These are phyloP conservation scores for Drosophila longiperda DNA, from an alignment of 2,888 invertebrate species.

Conservation along the genomic window DNA sequence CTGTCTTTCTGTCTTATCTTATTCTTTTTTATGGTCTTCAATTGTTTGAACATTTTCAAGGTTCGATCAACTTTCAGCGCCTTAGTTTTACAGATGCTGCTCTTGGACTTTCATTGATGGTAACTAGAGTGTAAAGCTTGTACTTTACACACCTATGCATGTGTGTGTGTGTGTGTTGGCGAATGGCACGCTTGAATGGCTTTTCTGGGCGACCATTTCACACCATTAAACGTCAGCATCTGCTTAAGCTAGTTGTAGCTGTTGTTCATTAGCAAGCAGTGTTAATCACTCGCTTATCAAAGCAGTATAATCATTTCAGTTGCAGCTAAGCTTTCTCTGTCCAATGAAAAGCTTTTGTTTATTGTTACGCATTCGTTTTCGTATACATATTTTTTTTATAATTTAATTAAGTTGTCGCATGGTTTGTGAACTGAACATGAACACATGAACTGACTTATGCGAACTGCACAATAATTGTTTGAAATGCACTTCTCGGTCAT, in stretches of 20 bases:
- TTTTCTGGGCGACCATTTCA: slow-evolving; percentile 53
- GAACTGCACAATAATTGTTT: slow-evolving; percentile 3
- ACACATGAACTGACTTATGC: no score
- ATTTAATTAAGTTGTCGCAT: slow-evolving; percentile 18
- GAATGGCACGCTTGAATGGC: slow-evolving; percentile 64
- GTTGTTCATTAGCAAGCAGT: slow-evolving; percentile 36
- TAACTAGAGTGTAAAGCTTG: slow-evolving; percentile 59
- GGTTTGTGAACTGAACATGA: slow-evolving; percentile 13
- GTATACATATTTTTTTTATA: slow-evolving; percentile 7
- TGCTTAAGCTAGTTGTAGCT: slow-evolving; percentile 46
- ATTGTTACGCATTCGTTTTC: slow-evolving; percentile 19
- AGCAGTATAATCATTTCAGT: slow-evolving; percentile 20
- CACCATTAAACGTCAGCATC: slow-evolving; percentile 46
- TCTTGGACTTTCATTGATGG: slow-evolving; percentile 53
- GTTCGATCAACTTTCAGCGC: slow-evolving; percentile 71
- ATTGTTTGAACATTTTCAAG: slow-evolving; percentile 65
- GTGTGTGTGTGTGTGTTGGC: slow-evolving; percentile 14
- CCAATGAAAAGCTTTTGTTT: slow-evolving; percentile 24
- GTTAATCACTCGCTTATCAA: slow-evolving; percentile 67
- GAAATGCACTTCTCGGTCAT: not conserved
- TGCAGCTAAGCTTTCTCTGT: slow-evolving; percentile 49
- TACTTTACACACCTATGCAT: not conserved
- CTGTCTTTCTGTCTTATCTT: slow-evolving; percentile 10
- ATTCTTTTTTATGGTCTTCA: slow-evolving; percentile 41
- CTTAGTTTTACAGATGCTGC: slow-evolving; percentile 30